These are phyloP conservation scores for Eledona agricola DNA, from an alignment of 2,888 invertebrate species.

Conservation along the genomic window DNA sequence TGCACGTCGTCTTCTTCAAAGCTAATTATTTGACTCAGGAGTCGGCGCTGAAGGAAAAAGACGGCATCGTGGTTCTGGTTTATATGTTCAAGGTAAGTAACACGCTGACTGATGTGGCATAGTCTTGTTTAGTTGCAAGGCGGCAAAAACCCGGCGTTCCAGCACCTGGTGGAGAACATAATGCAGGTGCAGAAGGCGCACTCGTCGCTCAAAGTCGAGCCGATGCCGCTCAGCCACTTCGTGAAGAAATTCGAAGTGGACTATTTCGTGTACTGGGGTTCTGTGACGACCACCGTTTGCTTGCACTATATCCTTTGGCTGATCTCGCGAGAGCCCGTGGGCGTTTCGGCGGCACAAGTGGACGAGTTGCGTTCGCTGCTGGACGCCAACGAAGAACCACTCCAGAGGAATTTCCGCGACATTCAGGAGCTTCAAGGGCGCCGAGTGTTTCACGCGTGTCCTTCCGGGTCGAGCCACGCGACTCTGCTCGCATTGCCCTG, in stretches of 20 bases:
- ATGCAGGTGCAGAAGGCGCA: slow-evolving; percentile 64
- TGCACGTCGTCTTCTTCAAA: slow-evolving; percentile 71
- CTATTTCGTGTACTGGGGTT: slow-evolving; percentile 74
- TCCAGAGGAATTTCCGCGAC: slow-evolving; percentile 66
- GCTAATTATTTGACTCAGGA: slow-evolving; percentile 70
- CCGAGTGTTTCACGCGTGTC: slow-evolving; percentile 66
- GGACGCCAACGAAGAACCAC: slow-evolving; percentile 61
- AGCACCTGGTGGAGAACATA: slow-evolving; percentile 64
- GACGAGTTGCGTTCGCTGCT: slow-evolving; percentile 66
- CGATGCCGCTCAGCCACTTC: slow-evolving; percentile 64
- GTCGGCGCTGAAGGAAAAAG: slow-evolving; percentile 68
- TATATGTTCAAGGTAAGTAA: slow-evolving; percentile 64
- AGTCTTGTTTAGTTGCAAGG: slow-evolving; percentile 63
- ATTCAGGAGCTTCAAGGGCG: slow-evolving; percentile 63
- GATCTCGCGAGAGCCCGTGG: slow-evolving; percentile 67
- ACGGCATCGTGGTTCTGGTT: slow-evolving; percentile 67
- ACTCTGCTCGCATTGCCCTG: slow-evolving; percentile 59
- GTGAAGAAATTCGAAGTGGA: slow-evolving; percentile 68
- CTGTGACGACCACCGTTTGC: slow-evolving; percentile 62
- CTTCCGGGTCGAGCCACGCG: slow-evolving; percentile 65
- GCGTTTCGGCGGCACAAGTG: slow-evolving; percentile 70
- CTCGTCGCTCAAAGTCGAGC: slow-evolving; percentile 64
- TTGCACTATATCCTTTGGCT: slow-evolving; percentile 69
- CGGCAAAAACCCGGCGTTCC: slow-evolving; percentile 61
- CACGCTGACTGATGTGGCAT: neutral